Evolutionary conservation across 1,140 invertebrate genomes (phyloP).

Genomic region (Vollenhovia emeryi): DNA sequence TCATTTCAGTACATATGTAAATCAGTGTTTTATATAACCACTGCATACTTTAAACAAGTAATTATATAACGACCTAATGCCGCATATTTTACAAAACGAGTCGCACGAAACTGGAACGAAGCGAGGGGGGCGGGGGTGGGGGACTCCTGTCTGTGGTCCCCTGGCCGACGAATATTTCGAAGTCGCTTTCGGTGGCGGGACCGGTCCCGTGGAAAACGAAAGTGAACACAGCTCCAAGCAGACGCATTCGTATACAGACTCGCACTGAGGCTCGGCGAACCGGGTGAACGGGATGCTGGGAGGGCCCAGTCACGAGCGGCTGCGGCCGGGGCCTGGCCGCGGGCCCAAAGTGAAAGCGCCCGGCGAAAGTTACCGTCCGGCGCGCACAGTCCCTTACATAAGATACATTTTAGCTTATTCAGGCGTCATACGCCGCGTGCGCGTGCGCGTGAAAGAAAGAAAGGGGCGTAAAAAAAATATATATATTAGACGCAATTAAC

Average conservation of each 20-base stretch:
- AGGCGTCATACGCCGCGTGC: conserved; percentile 73
- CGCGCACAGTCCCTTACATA: conserved; percentile 80
- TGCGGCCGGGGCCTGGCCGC: conserved; percentile 68
- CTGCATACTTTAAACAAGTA: background rate
- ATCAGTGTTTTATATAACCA: conserved; percentile 31
- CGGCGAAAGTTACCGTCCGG: conserved; percentile 82
- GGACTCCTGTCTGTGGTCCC: background rate
- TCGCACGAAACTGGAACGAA: background rate
- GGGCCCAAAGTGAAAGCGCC: conserved; percentile 82
- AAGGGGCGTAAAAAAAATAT: conserved; percentile 57
- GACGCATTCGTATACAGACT: background rate
- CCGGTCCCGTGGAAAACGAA: conserved; percentile 75
- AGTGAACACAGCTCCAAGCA: conserved; percentile 59
- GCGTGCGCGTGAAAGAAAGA: background rate
- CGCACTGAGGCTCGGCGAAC: conserved; percentile 2
- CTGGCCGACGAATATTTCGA: conserved; percentile 18
- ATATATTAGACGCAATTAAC: conserved; percentile 63
- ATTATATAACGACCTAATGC: conserved; percentile 46
- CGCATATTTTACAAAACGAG: conserved; percentile 33
- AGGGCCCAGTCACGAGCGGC: conserved; percentile 70
- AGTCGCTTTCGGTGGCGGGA: conserved; percentile 53
- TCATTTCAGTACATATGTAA: background rate
- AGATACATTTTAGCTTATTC: conserved; percentile 81
- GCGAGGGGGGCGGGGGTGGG: background rate
- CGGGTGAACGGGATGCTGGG: conserved; percentile 82